Percentiles rank a stretch among this genome's conserved stretches.
These are phyloP conservation scores for Pterostichus madidus DNA, from an alignment of 2,888 invertebrate species.

Conservation along the genomic window DNA sequence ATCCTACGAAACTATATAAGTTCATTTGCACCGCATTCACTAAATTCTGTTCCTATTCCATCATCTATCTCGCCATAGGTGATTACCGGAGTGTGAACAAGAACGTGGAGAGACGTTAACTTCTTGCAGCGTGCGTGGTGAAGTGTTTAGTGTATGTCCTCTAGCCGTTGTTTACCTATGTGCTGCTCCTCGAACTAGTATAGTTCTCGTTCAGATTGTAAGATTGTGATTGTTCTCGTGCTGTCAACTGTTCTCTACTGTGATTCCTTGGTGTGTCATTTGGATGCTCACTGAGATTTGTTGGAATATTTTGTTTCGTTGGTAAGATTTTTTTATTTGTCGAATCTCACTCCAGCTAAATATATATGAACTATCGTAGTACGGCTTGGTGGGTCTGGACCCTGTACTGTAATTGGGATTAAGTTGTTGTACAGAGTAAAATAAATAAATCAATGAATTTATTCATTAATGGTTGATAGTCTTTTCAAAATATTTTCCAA, in stretches of 20 bases:
- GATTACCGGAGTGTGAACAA: constrained; percentile 72
- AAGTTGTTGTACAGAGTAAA: no score
- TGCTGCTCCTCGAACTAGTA: constrained; percentile 17
- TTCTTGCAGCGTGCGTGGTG: constrained; percentile 37
- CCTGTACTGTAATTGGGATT: no score
- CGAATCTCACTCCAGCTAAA: no score
- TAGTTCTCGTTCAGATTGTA: neutral
- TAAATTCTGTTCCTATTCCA: constrained; percentile 16
- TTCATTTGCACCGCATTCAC: constrained; percentile 19
- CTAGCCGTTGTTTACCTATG: constrained; percentile 1
- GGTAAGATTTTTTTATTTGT: no score
- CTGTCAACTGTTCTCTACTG: neutral
- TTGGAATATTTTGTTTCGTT: no score
- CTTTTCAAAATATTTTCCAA: no score
- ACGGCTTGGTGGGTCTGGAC: no score
- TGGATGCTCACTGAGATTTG: no score
- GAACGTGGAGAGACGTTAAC: constrained; percentile 36
- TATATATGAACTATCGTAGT: no score
- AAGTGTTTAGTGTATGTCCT: constrained; percentile 24
- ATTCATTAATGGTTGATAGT: no score
- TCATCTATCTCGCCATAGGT: constrained; percentile 68
- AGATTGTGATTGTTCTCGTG: constrained; percentile 14
- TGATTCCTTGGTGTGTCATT: neutral
- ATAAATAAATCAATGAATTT: no score
- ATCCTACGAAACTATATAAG: neutral